Evolutionary conservation across 2,113 vertebrate species (phyloP).

Genomic region (Trachemys scripta): DNA sequence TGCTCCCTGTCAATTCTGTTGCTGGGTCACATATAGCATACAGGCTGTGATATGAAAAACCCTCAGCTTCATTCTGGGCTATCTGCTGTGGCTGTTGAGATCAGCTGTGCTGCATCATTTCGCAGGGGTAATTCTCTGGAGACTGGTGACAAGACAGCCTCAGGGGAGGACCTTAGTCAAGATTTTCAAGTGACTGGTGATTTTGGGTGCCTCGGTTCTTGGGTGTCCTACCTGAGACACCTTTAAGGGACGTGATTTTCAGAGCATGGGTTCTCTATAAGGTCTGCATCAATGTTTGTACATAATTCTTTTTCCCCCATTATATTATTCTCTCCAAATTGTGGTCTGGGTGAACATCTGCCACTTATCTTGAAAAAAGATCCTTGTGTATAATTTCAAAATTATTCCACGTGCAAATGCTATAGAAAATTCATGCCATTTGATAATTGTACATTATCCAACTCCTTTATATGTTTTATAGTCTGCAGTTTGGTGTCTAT

Average conservation of each 20-base stretch:
- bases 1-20: not conserved
- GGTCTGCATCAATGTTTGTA: not conserved
- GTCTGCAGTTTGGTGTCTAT: not conserved
- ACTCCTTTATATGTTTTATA: not conserved
- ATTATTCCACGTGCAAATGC: not conserved
- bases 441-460: not conserved
- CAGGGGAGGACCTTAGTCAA: not conserved
- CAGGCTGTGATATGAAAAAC: not conserved
- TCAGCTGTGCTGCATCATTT: not conserved
- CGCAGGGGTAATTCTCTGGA: not conserved
- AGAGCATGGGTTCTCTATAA: not conserved
- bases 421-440: not conserved
- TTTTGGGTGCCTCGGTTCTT: not conserved
- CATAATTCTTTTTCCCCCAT: not conserved
- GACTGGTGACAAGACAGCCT: not conserved
- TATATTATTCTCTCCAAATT: not conserved
- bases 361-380: not conserved
- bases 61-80: not conserved
- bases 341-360: not conserved
- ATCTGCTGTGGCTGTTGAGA: not conserved
- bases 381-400: not conserved
- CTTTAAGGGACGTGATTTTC: not conserved
- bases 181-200: not conserved
- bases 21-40: not conserved
- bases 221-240: not conserved